phyloP scores from a whole-genome alignment of 2,888 invertebrate genomes.

The Chrysopilus asiliformis region DNA sequence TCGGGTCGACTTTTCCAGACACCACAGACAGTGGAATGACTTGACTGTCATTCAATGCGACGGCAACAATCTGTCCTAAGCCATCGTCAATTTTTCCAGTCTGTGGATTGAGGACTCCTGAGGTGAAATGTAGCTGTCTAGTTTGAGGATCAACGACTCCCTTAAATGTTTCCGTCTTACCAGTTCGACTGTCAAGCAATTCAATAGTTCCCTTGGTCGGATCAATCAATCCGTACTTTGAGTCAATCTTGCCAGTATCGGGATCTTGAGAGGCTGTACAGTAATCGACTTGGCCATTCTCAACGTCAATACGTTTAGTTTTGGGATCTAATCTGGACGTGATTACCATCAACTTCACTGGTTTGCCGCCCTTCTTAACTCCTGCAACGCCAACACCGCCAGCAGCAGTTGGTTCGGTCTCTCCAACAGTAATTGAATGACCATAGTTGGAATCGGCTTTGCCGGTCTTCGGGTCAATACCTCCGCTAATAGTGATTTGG shows the following conservation, averaged over 20 bases:
- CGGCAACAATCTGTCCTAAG: slow-evolving; percentile 51
- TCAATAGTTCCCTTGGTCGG: slow-evolving; percentile 51
- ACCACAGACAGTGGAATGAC: slow-evolving; percentile 57
- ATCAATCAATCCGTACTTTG: slow-evolving; percentile 55
- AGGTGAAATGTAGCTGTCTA: slow-evolving; percentile 50
- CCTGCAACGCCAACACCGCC: slow-evolving; percentile 53
- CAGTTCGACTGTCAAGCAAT: slow-evolving; percentile 49
- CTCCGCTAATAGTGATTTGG: slow-evolving; percentile 47
- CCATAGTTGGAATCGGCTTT: slow-evolving; percentile 36
- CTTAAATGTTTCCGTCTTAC: slow-evolving; percentile 46
- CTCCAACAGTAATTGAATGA: slow-evolving; percentile 39
- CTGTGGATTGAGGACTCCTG: slow-evolving; percentile 19
- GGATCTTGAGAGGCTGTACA: slow-evolving; percentile 55
- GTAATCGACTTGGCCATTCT: slow-evolving; percentile 51
- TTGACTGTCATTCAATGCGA: slow-evolving; percentile 55
- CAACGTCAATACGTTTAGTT: slow-evolving; percentile 47
- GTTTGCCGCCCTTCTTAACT: slow-evolving; percentile 54
- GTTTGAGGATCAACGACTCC: slow-evolving; percentile 53
- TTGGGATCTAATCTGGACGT: slow-evolving; percentile 45
- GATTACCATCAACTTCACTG: slow-evolving; percentile 49
- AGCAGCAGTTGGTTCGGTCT: slow-evolving; percentile 50
- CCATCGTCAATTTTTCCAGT: slow-evolving; percentile 7
- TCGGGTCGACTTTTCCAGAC: slow-evolving; percentile 55
- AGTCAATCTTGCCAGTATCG: slow-evolving; percentile 52
- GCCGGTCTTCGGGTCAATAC: slow-evolving; percentile 49